phyloP scores from a whole-genome alignment of 2,797 vertebrate species.

The Benthosema pterotum region DNA sequence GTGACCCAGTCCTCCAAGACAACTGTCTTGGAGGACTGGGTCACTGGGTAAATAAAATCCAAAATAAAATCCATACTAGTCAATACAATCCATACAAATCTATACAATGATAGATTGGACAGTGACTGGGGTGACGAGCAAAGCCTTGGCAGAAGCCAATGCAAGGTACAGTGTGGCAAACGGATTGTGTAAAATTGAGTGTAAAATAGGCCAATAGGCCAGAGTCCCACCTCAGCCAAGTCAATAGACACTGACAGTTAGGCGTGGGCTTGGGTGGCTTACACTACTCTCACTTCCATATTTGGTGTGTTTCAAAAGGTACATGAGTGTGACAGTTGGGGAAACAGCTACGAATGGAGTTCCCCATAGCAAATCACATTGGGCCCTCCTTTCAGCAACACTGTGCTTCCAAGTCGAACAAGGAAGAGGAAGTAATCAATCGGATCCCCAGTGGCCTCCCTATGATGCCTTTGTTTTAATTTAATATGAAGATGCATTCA shows the following conservation, averaged over 20 bases:
- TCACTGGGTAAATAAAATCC: too few species aligned
- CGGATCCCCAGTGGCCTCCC: too few species aligned
- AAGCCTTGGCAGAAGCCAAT: constrained; percentile 26
- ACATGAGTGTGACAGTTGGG: neutral
- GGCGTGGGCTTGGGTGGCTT: constrained; percentile 14
- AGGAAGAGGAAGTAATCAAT: too few species aligned
- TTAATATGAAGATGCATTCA: too few species aligned
- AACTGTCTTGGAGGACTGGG: too few species aligned
- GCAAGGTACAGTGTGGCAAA: constrained; percentile 18
- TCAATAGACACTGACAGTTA: constrained; percentile 8
- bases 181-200: neutral
- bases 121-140: neutral
- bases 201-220: constrained; percentile 26
- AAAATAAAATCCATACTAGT: constrained; percentile 24
- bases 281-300: constrained; percentile 22
- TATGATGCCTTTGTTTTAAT: too few species aligned
- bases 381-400: neutral
- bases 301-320: neutral
- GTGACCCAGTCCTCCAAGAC: neutral
- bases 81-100: constrained; percentile 19
- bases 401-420: neutral
- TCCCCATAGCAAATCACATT: neutral
- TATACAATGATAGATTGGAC: constrained; percentile 1
- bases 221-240: constrained; percentile 15
- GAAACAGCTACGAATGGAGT: neutral